phyloP scores from a whole-genome alignment of 1,140 invertebrate species.

The Drosophila bifasciata region DNA sequence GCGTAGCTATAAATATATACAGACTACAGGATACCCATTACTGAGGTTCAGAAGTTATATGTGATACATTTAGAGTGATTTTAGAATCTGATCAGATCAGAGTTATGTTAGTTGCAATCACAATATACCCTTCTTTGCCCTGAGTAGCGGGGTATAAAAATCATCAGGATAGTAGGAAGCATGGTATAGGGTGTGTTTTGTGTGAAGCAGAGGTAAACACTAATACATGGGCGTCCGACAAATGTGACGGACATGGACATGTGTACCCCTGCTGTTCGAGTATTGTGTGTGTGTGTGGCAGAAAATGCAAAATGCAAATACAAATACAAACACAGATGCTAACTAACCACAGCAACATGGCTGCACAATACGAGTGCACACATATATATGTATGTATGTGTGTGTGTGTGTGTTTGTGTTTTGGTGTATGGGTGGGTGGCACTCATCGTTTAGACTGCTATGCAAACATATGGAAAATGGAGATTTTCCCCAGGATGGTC shows the following conservation, averaged over 20 bases:
- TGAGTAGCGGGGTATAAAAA: neutral
- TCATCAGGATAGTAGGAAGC: neutral
- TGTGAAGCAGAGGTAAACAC: slow-evolving; percentile 53
- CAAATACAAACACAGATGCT: slow-evolving; percentile 81
- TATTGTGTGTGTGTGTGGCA: slow-evolving; percentile 44
- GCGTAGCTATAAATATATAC: no score
- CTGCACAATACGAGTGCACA: neutral
- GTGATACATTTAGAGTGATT: no score
- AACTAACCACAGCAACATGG: slow-evolving; percentile 72
- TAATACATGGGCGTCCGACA: slow-evolving; percentile 37
- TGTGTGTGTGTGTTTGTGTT: slow-evolving; percentile 3
- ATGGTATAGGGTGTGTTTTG: neutral
- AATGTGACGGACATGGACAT: slow-evolving; percentile 64
- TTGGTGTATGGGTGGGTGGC: neutral
- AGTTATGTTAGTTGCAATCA: no score
- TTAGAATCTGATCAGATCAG: no score
- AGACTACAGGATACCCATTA: no score
- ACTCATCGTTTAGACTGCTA: slow-evolving; percentile 41
- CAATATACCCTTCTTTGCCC: no score
- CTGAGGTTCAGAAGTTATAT: no score
- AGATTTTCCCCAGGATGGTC: slow-evolving; percentile 64
- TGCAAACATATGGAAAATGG: slow-evolving; percentile 57
- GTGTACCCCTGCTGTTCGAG: slow-evolving; percentile 26
- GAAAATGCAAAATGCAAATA: slow-evolving; percentile 76
- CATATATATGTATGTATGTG: slow-evolving; percentile 9